phyloP scores from a whole-genome alignment of 2,888 invertebrate species.

The Chaitophorus viminalis region DNA sequence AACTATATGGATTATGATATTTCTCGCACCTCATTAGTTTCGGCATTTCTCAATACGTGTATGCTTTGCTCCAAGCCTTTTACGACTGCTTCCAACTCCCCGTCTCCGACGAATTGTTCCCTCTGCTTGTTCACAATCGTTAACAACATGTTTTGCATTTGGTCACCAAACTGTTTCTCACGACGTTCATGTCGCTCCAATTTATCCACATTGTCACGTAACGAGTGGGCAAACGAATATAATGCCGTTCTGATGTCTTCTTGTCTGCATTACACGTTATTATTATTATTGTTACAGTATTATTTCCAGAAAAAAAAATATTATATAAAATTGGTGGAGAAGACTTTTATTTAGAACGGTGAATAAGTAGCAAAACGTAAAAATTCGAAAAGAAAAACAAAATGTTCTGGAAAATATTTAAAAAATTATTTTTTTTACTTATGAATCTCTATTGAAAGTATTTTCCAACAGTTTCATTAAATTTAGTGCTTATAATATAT shows the following conservation, averaged over 20 bases:
- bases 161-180: constrained; percentile 81
- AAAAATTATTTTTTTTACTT: too few species aligned
- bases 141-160: constrained; percentile 78
- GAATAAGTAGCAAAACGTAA: too few species aligned
- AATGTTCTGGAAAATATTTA: too few species aligned
- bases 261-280: constrained; percentile 69
- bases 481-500: too few species aligned
- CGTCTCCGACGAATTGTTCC: constrained; percentile 70
- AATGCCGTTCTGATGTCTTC: constrained; percentile 82
- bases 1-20: too few species aligned
- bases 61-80: constrained; percentile 8
- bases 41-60: background rate
- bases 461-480: too few species aligned
- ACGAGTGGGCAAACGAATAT: constrained; percentile 81
- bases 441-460: too few species aligned
- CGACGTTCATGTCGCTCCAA: constrained; percentile 85
- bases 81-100: background rate
- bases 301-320: too few species aligned
- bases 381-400: too few species aligned
- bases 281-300: too few species aligned
- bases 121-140: constrained; percentile 79
- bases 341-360: too few species aligned
- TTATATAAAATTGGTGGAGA: too few species aligned
- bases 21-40: constrained; percentile 1
- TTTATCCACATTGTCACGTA: constrained; percentile 82